Conservation (phyloP, 2,888 invertebrate genomes). For the Nebria salina region DNA sequence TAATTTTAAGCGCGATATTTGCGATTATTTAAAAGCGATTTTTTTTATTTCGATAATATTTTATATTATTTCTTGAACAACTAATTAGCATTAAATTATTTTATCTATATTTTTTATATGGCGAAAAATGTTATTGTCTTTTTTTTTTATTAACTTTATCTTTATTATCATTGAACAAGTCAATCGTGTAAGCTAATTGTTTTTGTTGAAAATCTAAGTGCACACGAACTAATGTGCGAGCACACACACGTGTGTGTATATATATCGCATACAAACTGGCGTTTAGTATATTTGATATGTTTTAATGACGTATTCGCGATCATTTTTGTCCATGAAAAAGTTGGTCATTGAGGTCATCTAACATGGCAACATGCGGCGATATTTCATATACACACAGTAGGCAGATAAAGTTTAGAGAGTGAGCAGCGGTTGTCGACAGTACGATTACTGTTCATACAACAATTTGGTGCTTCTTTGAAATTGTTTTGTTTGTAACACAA, state of each 20-base stretch:
- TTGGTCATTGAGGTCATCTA: constrained; percentile 36
- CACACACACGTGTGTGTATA: neutral
- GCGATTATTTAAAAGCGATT: no score
- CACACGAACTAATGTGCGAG: neutral
- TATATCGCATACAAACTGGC: neutral
- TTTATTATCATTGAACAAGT: neutral
- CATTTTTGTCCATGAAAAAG: constrained; percentile 29
- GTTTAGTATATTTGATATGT: neutral
- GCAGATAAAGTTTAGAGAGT: neutral
- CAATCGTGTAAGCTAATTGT: neutral
- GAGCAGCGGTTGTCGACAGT: neutral
- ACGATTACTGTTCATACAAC: neutral
- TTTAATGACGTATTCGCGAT: neutral
- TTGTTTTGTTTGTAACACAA: neutral
- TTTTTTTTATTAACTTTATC: no score
- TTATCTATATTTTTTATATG: no score
- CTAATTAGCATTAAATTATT: no score
- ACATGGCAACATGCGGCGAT: constrained; percentile 33
- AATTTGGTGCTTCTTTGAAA: neutral
- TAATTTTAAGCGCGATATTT: neutral
- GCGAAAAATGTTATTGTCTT: no score
- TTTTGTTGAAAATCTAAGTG: neutral
- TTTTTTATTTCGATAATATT: no score
- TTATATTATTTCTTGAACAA: no score
- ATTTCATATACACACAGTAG: neutral